These are phyloP conservation scores for Plecotus auritus DNA, from an alignment of 2,113 vertebrate species.

Conservation along the genomic window DNA sequence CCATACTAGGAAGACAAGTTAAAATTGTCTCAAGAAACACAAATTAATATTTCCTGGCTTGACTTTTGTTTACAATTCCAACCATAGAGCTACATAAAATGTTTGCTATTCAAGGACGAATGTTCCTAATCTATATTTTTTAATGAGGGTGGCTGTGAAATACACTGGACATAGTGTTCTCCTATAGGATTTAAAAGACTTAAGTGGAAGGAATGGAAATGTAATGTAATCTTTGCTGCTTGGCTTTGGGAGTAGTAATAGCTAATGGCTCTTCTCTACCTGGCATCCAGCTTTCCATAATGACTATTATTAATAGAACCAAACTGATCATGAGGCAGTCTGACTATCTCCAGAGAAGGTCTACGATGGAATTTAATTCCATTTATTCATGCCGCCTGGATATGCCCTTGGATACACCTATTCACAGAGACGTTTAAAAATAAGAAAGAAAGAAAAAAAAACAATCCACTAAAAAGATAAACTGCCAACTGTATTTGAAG, in stretches of 20 bases:
- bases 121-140: neutral
- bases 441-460: neutral
- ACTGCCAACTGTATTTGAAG: neutral
- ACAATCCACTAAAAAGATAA: conserved; percentile 2
- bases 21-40: neutral
- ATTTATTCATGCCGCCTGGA: neutral
- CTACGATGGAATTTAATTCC: neutral
- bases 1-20: neutral
- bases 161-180: neutral
- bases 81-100: neutral
- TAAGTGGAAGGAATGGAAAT: neutral
- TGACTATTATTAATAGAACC: neutral
- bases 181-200: neutral
- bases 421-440: conserved; percentile 1
- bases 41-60: neutral
- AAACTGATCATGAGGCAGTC: neutral
- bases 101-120: neutral
- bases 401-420: neutral
- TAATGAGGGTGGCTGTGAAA: neutral
- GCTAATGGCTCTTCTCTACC: neutral
- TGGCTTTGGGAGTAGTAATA: neutral
- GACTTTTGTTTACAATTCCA: neutral
- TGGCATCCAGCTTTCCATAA: neutral
- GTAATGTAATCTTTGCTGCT: neutral
- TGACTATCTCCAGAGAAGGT: neutral